A percentile compares a stretch with the other conserved stretches of the same genome.
phyloP scores from a whole-genome alignment of 2,888 invertebrate species.

The Siphlonurus alternatus region DNA sequence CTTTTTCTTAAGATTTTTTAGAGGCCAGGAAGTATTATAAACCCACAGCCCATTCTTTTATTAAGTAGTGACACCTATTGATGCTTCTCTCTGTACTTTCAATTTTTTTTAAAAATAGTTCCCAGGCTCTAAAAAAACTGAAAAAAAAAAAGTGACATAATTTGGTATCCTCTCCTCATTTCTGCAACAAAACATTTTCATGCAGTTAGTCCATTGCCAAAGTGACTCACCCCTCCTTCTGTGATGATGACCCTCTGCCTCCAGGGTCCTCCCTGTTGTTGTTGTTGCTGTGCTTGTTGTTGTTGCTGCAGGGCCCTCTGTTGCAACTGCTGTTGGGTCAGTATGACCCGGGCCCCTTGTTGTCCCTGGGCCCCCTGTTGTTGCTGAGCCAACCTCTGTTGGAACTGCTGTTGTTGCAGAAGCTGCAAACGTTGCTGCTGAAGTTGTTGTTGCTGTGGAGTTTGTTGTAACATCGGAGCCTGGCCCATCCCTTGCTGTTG shows the following conservation, averaged over 20 bases:
- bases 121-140: too few relatives aligned
- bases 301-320: conserved; percentile 7
- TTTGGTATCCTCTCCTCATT: too few relatives aligned
- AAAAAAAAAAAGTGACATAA: too few relatives aligned
- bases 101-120: too few relatives aligned
- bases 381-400: conserved; percentile 4
- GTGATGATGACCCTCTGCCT: background rate
- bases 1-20: too few relatives aligned
- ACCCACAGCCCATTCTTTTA: too few relatives aligned
- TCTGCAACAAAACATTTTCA: too few relatives aligned
- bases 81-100: too few relatives aligned
- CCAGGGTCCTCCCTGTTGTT: background rate
- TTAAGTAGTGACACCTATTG: too few relatives aligned
- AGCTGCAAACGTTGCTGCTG: conserved; percentile 14
- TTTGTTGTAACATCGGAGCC: background rate
- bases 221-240: background rate
- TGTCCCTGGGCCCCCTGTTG: conserved; percentile 7
- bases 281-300: background rate
- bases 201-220: too few relatives aligned
- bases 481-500: conserved; percentile 7
- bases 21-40: too few relatives aligned
- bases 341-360: conserved; percentile 5
- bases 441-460: conserved; percentile 10
- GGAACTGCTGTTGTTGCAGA: conserved; percentile 2
- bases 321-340: conserved; percentile 4